Evolutionary conservation across 2,113 vertebrate species (phyloP).

Genomic region (Labrus mixtus): DNA sequence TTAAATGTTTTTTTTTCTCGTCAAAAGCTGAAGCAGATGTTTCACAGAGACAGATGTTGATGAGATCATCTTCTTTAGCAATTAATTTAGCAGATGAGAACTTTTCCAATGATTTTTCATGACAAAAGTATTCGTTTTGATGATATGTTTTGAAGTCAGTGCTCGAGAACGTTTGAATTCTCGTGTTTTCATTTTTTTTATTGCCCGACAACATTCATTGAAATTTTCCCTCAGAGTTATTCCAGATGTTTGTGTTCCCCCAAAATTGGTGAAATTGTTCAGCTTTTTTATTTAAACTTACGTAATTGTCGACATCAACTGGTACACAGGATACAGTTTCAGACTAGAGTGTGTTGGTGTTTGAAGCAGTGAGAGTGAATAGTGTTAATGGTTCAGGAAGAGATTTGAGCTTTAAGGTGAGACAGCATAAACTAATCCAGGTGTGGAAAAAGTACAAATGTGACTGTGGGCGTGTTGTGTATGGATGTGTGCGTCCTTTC

Average conservation of each 20-base stretch:
- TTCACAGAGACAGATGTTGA: slow-evolving; percentile 53
- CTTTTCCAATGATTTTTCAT: slow-evolving; percentile 8
- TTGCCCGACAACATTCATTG: background rate
- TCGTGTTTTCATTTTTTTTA: background rate
- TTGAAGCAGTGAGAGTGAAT: slow-evolving; percentile 22
- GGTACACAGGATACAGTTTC: slow-evolving; percentile 49
- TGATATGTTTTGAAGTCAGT: background rate
- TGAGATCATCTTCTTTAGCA: slow-evolving; percentile 34
- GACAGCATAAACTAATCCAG: slow-evolving; percentile 70
- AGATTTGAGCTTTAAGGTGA: slow-evolving; percentile 46
- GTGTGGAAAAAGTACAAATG: slow-evolving; percentile 51
- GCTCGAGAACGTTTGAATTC: slow-evolving; percentile 21
- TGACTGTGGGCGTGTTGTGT: slow-evolving; percentile 16
- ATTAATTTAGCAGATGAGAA: slow-evolving; percentile 13
- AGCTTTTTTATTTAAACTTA: slow-evolving; percentile 27
- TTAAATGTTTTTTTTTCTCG: slow-evolving; percentile 5
- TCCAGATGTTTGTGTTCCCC: slow-evolving; percentile 34
- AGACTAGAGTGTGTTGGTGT: slow-evolving; percentile 3
- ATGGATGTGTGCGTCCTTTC: slow-evolving; percentile 8
- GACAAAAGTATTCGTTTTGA: background rate
- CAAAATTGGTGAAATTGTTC: slow-evolving; percentile 26
- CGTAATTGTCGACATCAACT: slow-evolving; percentile 36
- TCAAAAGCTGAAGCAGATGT: slow-evolving; percentile 42
- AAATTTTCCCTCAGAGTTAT: background rate
- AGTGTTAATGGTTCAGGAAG: slow-evolving; percentile 38